Evolutionary conservation across 2,888 invertebrate genomes (phyloP).

Genomic region (Dicyrtoma fusca): DNA sequence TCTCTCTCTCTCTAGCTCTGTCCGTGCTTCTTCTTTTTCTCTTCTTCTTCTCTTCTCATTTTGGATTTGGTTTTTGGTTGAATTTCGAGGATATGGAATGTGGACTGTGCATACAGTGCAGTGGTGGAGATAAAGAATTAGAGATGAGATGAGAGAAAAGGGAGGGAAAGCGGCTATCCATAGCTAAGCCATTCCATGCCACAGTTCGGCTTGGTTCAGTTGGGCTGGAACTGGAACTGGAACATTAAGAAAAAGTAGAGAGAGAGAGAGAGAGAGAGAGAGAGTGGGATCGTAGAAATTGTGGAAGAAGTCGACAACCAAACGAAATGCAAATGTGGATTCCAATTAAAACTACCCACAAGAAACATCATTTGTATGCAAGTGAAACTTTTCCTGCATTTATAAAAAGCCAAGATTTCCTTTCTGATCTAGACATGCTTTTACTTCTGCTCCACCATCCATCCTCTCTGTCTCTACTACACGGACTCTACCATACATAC

Average conservation of each 20-base stretch:
- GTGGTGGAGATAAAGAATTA: too few relatives aligned
- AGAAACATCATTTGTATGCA: slow-evolving; percentile 56
- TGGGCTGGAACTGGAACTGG: too few relatives aligned
- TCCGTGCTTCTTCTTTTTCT: too few relatives aligned
- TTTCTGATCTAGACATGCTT: slow-evolving; percentile 51
- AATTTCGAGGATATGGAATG: too few relatives aligned
- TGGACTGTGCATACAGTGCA: background rate
- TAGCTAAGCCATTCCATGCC: too few relatives aligned
- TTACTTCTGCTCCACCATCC: slow-evolving; percentile 35
- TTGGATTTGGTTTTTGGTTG: background rate
- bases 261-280: slow-evolving; percentile 24
- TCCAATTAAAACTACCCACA: slow-evolving; percentile 55
- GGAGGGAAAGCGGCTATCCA: too few relatives aligned
- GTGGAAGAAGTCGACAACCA: slow-evolving; percentile 15
- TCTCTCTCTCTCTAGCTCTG: slow-evolving; percentile 8
- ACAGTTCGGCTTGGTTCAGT: too few relatives aligned
- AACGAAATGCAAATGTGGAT: slow-evolving; percentile 51
- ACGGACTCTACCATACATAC: too few relatives aligned
- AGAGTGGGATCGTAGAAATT: slow-evolving; percentile 3
- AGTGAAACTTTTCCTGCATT: slow-evolving; percentile 55
- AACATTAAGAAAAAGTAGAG: background rate
- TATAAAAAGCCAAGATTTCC: slow-evolving; percentile 52
- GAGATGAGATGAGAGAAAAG: too few relatives aligned
- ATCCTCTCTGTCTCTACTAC: background rate
- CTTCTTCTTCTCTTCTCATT: background rate